Base-by-base conservation (phyloP, 2,797 vertebrate species). In the Chaenodraco wilsoni region DNA sequence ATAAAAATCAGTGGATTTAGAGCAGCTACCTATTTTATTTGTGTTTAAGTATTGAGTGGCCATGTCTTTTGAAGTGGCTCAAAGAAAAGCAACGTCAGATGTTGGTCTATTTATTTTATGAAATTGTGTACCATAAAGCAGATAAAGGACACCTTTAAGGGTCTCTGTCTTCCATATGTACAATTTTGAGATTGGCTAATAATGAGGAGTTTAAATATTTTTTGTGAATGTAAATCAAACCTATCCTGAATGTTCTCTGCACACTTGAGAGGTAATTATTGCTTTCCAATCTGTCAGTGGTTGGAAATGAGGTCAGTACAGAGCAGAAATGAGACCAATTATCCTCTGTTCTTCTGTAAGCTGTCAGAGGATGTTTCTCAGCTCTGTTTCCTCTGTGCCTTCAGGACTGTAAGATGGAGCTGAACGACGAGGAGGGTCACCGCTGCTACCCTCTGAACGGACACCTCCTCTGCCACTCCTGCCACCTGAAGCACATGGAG, bases 391-490 rank as follows among this genome's bases (percentile, higher is more conserved):
- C 8, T 43, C 33, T 78, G 17, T 60, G 21, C 46, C 17, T 11
- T 21, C 87, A 99, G 98, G 97, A 97, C 87, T 99, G 98, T 73
- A 93, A 96, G 46, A 95, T 97, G 95, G 97, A 99, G 85, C 94
- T 99, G 76, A 98, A 96, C 0, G 97, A 99, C 0, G 97, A 98
- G 76, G 97, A 99, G 0, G 97, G 97, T 2, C 97, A 96, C 84
- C 97, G 97, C 88, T 99, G 98, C 88, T 99, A 96, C 88, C 98
- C 98, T 0, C 93, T 99, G 76, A 95, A 97, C 6, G 96, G 96
- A 69, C 97, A 93, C 78, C 94, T 99, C 57, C 95, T 99, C 75
- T 99, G 98, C 88, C 97, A 98, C 87, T 86, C 94, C 62, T 99
- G 98, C 88, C 98, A 99, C 14, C 93, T 99, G 68, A 95, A 96